phyloP scores from a whole-genome alignment of 2,888 invertebrate species.

The Apamea anceps region DNA sequence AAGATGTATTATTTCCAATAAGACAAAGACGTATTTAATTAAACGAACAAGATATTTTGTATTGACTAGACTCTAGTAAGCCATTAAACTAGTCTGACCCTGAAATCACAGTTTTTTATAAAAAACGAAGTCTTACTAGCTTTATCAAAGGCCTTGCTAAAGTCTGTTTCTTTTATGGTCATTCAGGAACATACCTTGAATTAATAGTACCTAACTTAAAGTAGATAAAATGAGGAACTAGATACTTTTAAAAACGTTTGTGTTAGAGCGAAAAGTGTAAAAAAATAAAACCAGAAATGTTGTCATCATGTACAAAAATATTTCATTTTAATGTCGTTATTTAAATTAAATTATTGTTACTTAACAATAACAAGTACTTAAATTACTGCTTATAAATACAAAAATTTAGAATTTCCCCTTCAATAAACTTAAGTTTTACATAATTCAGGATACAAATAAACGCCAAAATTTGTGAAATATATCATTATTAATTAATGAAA shows the following conservation, averaged over 20 bases:
- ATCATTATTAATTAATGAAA: conserved; percentile 26
- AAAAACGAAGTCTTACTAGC: neutral
- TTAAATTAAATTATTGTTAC: conserved; percentile 82
- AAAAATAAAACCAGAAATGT: conserved; percentile 70
- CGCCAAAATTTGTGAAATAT: conserved; percentile 38
- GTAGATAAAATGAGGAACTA: conserved; percentile 12
- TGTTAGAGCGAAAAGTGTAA: neutral
- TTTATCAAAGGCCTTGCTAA: conserved; percentile 37
- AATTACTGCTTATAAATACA: conserved; percentile 65
- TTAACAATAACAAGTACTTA: conserved; percentile 81
- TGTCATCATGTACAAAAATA: conserved; percentile 86
- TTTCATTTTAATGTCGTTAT: conserved; percentile 85
- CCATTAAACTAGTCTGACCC: conserved; percentile 32
- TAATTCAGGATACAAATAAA: conserved; percentile 51
- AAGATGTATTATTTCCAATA: neutral
- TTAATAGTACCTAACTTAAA: neutral
- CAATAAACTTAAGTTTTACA: conserved; percentile 41
- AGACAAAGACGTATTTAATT: neutral
- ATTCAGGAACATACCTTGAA: conserved; percentile 21
- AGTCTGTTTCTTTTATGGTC: conserved; percentile 22
- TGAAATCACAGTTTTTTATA: conserved; percentile 7
- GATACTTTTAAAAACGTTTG: neutral
- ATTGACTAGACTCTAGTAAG: neutral
- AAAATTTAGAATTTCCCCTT: conserved; percentile 63
- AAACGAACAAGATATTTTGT: neutral